Evolutionary conservation across 2,888 invertebrate species (phyloP).

Genomic region (Drosophila melanosoma): DNA sequence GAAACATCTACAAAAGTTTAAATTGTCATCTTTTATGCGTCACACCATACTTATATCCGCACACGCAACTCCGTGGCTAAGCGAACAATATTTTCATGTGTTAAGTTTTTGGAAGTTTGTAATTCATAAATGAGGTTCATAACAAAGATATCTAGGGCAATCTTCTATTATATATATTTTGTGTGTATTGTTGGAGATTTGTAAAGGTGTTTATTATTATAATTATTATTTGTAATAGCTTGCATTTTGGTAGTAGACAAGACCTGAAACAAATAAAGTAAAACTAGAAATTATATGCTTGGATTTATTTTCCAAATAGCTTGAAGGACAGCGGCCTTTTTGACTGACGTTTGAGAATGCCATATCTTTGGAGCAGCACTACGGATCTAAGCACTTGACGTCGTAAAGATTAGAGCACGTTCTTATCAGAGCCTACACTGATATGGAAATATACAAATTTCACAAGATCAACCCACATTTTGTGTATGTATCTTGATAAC

Average conservation of each 20-base stretch:
- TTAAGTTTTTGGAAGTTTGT: conserved; percentile 48
- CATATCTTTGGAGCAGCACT: conserved; percentile 3
- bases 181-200: conserved; percentile 49
- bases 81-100: conserved; percentile 61
- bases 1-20: conserved; percentile 33
- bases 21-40: conserved; percentile 43
- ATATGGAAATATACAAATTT: conserved; percentile 12
- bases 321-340: conserved; percentile 65
- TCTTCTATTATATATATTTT: conserved; percentile 34
- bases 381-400: conserved; percentile 4
- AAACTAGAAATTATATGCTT: conserved; percentile 22
- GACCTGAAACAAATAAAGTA: conserved; percentile 57
- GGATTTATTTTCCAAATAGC: conserved; percentile 31
- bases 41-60: conserved; percentile 5
- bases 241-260: conserved; percentile 58
- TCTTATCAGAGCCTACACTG: conserved; percentile 45
- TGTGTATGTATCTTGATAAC: conserved; percentile 50
- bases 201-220: conserved; percentile 50
- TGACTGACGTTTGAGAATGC: conserved; percentile 27
- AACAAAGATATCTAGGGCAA: conserved; percentile 38
- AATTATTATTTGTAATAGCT: conserved; percentile 48
- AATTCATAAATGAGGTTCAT: conserved; percentile 37
- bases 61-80: conserved; percentile 21
- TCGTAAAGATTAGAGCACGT: conserved; percentile 48
- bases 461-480: conserved; percentile 7